Base-by-base conservation (phyloP, 2,888 invertebrate species). In the Andricus quercusramuli region DNA sequence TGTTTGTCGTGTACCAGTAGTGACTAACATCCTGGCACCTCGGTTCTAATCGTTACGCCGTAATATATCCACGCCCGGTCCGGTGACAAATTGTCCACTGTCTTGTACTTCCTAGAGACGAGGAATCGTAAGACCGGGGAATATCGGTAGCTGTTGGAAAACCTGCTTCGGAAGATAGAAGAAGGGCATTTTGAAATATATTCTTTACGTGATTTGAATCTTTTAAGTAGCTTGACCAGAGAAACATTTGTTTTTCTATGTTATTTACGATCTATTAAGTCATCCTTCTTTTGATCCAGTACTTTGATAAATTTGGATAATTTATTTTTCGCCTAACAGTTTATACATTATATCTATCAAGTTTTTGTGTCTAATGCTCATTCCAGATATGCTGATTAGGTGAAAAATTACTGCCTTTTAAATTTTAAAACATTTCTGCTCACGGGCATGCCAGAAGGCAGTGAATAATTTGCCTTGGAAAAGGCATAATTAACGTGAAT, bases 81-180 rank as follows among this genome's bases (percentile, higher is more conserved):
- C 44, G 44, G 85, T 87, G 87, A 87, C 86, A 87, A 87, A 87
- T 87, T 86, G 80, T 85, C 83, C 84, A 67, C 79, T 32, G 56
- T 32, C 85, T 79, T 79, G 79, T 78, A 85, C 82, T 85, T 86
- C 86, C 86, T 86, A 85, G 86, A 86, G 68, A 85, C 85, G 83
- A 85, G 83, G 80, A 77, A 78, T 80, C 64, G 78, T 79, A 65
- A 41, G 59, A 17, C 41, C 59, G 11, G 32, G 32, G n/a, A 37
- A 59, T 77, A 77, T 65, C 77, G 17, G 64, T 44, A 62, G 22
- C 77, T 44, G 37, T 29, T 41, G 44, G 37, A 22, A 62, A 77
- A 64, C 77, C 47, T 77, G 64, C 41, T 77, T 77, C 62, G 9
- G 77, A 62, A 77, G n/a, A 32, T 32, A 68, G 47, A 17, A 68